phyloP scores from a whole-genome alignment of 2,113 vertebrate species.

The Labrus mixtus region DNA sequence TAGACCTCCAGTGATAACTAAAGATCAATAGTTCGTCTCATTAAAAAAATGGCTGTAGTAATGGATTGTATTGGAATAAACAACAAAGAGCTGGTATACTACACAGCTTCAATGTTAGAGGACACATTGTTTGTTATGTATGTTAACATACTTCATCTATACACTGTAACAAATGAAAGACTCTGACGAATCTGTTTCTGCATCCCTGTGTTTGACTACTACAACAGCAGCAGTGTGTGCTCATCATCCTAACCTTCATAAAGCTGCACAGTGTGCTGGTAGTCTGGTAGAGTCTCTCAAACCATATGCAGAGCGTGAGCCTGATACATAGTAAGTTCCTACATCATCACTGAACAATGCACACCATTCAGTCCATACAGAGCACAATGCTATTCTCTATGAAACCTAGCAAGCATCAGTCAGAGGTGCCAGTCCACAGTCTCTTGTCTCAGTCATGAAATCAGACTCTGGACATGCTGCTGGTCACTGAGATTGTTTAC shows the following conservation, averaged over 20 bases:
- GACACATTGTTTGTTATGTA: not conserved
- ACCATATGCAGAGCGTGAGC: constrained; percentile 49
- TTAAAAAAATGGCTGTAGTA: not conserved
- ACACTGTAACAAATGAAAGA: not conserved
- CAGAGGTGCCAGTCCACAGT: constrained; percentile 21
- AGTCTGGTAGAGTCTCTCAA: constrained; percentile 55
- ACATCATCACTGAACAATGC: constrained; percentile 69
- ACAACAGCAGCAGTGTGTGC: constrained; percentile 32
- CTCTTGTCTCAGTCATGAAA: constrained; percentile 37
- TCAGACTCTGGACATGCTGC: constrained; percentile 22
- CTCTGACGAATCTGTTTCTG: not conserved
- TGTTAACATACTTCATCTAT: not conserved
- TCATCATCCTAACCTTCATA: constrained; percentile 9
- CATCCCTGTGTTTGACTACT: not conserved
- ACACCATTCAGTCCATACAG: constrained; percentile 59
- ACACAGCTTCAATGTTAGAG: not conserved
- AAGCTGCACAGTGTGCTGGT: constrained; percentile 41
- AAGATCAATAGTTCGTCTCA: too few relatives aligned
- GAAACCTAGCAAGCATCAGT: constrained; percentile 36
- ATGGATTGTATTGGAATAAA: not conserved
- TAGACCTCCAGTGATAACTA: too few relatives aligned
- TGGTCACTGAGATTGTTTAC: constrained; percentile 2
- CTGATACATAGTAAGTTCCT: constrained; percentile 51
- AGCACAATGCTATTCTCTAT: constrained; percentile 70
- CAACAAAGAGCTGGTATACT: not conserved